phyloP scores from a whole-genome alignment of 2,797 vertebrate genomes.

The Myotis pilosus region DNA sequence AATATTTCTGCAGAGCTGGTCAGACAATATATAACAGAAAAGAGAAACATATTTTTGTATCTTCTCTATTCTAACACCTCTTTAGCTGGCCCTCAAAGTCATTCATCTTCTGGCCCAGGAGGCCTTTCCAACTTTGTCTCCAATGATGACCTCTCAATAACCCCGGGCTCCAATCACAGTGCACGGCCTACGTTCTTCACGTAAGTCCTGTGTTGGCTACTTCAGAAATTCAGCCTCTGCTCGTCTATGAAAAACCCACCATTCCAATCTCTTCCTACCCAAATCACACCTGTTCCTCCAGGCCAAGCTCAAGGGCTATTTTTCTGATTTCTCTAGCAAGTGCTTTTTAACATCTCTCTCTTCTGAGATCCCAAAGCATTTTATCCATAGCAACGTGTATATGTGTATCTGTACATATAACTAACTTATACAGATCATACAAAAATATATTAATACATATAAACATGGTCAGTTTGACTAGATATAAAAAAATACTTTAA shows the following conservation, averaged over 20 bases:
- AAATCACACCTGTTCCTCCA: background rate
- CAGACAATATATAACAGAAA: background rate
- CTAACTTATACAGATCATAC: background rate
- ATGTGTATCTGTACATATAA: background rate
- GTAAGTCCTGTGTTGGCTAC: background rate
- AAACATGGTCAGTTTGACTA: background rate
- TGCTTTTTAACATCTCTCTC: background rate
- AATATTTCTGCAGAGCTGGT: background rate
- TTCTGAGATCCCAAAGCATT: conserved; percentile 1
- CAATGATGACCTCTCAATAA: background rate
- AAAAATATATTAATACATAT: conserved; percentile 19
- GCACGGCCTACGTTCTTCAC: background rate
- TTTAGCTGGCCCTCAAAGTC: background rate
- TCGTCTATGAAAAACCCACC: background rate
- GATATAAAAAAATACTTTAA: conserved; percentile 18
- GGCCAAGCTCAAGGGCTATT: background rate
- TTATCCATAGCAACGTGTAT: background rate
- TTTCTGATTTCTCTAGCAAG: background rate
- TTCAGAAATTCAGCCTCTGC: background rate
- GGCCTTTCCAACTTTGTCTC: background rate
- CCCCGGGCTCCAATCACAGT: background rate
- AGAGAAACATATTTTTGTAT: background rate
- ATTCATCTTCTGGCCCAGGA: background rate
- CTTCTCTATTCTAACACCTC: background rate
- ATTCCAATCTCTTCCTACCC: background rate